phyloP scores from a whole-genome alignment of 2,888 invertebrate genomes.

The Chloroclysta siterata region DNA sequence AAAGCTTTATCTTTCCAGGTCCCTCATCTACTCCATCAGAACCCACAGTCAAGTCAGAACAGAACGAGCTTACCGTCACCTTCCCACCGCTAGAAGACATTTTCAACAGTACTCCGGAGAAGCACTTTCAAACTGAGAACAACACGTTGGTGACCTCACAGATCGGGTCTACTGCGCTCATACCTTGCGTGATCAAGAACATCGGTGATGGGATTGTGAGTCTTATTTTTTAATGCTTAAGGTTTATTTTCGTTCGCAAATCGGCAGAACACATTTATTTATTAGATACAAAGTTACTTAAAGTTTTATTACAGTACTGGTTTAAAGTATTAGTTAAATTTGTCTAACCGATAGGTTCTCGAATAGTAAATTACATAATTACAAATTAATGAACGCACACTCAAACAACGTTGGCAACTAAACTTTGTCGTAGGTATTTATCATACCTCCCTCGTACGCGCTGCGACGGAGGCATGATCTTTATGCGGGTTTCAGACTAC shows the following conservation, averaged over 20 bases:
- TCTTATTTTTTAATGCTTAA: conserved; percentile 9
- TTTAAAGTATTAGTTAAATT: too few species aligned
- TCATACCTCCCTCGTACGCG: too few species aligned
- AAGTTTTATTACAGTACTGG: too few species aligned
- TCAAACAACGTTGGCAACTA: too few species aligned
- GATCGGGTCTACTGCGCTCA: conserved; percentile 92
- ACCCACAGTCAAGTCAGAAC: conserved; percentile 64
- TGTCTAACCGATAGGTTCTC: too few species aligned
- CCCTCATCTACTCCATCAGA: conserved; percentile 57
- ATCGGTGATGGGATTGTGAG: conserved; percentile 95
- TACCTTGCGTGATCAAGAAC: conserved; percentile 93
- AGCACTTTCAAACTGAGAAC: conserved; percentile 93
- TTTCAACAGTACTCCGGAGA: conserved; percentile 85
- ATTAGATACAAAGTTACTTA: too few species aligned
- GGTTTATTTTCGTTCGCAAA: not conserved
- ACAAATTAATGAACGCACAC: too few species aligned
- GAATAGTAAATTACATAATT: too few species aligned
- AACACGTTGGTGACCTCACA: conserved; percentile 92
- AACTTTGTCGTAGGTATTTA: too few species aligned
- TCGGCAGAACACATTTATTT: too few species aligned
- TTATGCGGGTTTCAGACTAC: too few species aligned
- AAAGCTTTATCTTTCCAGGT: conserved; percentile 48
- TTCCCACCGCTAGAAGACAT: conserved; percentile 76
- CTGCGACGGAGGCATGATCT: too few species aligned
- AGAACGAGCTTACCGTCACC: conserved; percentile 76